A percentile compares a stretch with the other conserved stretches of the same genome.
Evolutionary conservation across 2,797 vertebrate species (phyloP).

Genomic region (Phrynocephalus forsythii): DNA sequence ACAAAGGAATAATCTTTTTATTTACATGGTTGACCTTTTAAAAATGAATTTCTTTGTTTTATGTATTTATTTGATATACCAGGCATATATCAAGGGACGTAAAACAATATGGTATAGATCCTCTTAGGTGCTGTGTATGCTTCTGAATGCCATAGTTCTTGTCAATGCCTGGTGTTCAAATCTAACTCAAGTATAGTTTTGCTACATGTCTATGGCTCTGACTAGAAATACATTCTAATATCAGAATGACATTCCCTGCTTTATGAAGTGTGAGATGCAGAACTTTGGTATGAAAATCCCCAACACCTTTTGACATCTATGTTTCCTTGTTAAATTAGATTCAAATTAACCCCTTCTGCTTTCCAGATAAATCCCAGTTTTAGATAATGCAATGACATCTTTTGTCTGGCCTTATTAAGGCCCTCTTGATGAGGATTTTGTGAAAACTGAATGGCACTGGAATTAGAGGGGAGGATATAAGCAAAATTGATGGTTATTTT

Average conservation of each 20-base stretch:
- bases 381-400: background rate
- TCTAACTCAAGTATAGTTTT: background rate
- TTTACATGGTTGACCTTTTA: background rate
- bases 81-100: background rate
- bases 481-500: constrained; percentile 36
- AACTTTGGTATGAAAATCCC: background rate
- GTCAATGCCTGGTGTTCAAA: background rate
- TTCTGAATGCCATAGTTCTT: background rate
- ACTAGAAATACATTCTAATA: background rate
- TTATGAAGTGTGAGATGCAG: background rate
- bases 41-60: background rate
- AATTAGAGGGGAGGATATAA: constrained; percentile 6
- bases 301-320: background rate
- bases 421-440: constrained; percentile 1
- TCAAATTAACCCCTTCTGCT: background rate
- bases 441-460: background rate
- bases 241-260: background rate
- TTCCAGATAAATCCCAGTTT: background rate
- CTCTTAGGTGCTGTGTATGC: background rate
- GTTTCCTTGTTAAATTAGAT: constrained; percentile 15
- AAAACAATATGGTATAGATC: background rate
- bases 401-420: constrained; percentile 12
- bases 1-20: no score
- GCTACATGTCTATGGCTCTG: background rate
- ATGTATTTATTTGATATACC: background rate